A percentile compares a stretch with the other conserved stretches of the same genome.
phyloP scores from a whole-genome alignment of 2,888 invertebrate species.

The Ceramica pisi region DNA sequence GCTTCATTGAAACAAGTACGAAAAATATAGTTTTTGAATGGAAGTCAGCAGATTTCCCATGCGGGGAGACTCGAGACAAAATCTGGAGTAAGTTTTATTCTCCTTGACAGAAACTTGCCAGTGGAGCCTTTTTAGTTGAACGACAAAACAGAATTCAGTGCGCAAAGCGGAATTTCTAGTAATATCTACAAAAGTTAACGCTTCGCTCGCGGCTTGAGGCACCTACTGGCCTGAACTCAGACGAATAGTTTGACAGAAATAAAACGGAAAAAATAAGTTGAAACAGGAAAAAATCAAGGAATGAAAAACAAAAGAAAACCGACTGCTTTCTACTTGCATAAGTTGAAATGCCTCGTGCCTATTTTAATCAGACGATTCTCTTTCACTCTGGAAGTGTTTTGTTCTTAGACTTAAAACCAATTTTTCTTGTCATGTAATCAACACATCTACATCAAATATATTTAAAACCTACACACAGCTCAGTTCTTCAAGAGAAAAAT shows the following conservation, averaged over 20 bases:
- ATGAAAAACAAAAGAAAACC: conserved; percentile 9
- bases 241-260: conserved; percentile 32
- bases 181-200: conserved; percentile 66
- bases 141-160: conserved; percentile 66
- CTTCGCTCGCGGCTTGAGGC: conserved; percentile 44
- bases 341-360: background rate
- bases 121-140: conserved; percentile 67
- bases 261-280: conserved; percentile 10
- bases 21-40: conserved; percentile 65
- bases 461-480: background rate
- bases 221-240: conserved; percentile 29
- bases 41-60: conserved; percentile 69
- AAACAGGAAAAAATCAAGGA: background rate
- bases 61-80: conserved; percentile 65
- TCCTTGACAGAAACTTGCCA: conserved; percentile 67
- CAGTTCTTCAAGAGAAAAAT: background rate
- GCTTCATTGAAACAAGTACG: conserved; percentile 58
- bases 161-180: conserved; percentile 61
- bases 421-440: background rate
- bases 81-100: conserved; percentile 69
- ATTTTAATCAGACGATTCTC: background rate
- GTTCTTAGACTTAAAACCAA: background rate
- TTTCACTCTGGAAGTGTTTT: background rate
- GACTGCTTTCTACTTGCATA: background rate
- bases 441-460: background rate